A percentile compares a stretch with the other conserved stretches of the same genome.
phyloP scores from a whole-genome alignment of 1,140 invertebrate genomes.

The Caerostris darwini region DNA sequence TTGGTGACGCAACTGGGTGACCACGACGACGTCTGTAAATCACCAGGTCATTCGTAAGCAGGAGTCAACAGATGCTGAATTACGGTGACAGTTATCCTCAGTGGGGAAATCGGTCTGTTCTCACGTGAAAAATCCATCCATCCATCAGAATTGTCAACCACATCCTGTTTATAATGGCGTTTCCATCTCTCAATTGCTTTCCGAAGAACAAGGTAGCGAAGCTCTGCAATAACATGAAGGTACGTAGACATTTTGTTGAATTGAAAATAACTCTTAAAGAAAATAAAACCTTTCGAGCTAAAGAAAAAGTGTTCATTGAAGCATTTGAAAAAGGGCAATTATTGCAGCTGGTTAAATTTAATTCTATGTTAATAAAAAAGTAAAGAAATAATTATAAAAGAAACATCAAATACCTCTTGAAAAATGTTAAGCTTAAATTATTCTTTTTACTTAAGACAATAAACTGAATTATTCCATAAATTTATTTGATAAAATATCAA shows the following conservation, averaged over 20 bases:
- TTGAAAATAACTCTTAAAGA: too few relatives aligned
- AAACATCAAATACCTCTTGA: too few relatives aligned
- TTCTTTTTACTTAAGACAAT: too few relatives aligned
- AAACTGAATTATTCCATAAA: too few relatives aligned
- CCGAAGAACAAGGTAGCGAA: not conserved
- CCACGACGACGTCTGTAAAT: not conserved
- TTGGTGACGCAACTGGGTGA: not conserved
- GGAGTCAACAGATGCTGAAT: not conserved
- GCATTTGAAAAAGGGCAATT: too few relatives aligned
- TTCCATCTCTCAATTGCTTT: not conserved
- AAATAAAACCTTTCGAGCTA: too few relatives aligned
- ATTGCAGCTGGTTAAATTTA: too few relatives aligned
- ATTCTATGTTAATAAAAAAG: too few relatives aligned
- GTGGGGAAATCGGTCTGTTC: not conserved
- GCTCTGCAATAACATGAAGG: slow-evolving; percentile 40
- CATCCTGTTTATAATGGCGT: slow-evolving; percentile 39
- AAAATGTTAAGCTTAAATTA: too few relatives aligned
- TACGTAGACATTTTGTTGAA: not conserved
- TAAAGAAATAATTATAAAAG: too few relatives aligned
- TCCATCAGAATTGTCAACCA: not conserved
- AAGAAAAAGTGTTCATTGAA: too few relatives aligned
- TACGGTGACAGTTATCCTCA: not conserved
- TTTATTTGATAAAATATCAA: too few relatives aligned
- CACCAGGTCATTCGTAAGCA: not conserved
- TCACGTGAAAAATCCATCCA: not conserved